Percentiles rank a stretch among this genome's conserved stretches.
Evolutionary conservation across 2,113 vertebrate species (phyloP).

Genomic region (Nannospalax galili): DNA sequence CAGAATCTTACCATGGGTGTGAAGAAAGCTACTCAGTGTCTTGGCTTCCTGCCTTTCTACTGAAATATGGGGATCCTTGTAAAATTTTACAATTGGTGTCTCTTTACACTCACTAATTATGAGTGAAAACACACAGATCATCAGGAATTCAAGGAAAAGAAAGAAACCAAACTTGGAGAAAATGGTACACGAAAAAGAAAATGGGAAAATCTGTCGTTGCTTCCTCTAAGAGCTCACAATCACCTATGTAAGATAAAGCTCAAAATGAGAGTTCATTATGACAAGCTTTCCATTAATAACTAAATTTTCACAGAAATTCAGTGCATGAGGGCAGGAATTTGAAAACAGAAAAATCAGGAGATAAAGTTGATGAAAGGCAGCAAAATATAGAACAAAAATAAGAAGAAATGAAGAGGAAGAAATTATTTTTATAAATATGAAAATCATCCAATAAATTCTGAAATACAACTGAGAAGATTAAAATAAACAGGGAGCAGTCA

Average conservation of each 20-base stretch:
- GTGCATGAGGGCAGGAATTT: not conserved
- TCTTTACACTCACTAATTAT: not conserved
- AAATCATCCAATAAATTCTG: not conserved
- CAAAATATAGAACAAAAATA: no score
- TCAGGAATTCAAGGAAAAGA: not conserved
- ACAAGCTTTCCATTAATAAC: not conserved
- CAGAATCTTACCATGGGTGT: not conserved
- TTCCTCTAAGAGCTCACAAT: not conserved
- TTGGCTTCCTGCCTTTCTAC: not conserved
- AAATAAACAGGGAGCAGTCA: no score
- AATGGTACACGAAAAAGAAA: not conserved
- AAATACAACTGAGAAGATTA: not conserved
- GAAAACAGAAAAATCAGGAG: not conserved
- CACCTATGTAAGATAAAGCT: not conserved
- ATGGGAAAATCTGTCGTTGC: not conserved
- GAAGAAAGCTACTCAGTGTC: not conserved
- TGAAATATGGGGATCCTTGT: not conserved
- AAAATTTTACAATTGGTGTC: not conserved
- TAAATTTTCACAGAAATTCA: not conserved
- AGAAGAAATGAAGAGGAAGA: not conserved
- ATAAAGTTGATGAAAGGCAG: no score
- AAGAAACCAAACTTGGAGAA: not conserved
- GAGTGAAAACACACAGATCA: not conserved
- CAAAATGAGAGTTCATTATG: no score
- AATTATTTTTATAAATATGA: not conserved